Evolutionary conservation across 2,113 vertebrate species (phyloP), one percentile per base, ranked within the genome.

Genomic region (Nematolebias whitei): DNA sequence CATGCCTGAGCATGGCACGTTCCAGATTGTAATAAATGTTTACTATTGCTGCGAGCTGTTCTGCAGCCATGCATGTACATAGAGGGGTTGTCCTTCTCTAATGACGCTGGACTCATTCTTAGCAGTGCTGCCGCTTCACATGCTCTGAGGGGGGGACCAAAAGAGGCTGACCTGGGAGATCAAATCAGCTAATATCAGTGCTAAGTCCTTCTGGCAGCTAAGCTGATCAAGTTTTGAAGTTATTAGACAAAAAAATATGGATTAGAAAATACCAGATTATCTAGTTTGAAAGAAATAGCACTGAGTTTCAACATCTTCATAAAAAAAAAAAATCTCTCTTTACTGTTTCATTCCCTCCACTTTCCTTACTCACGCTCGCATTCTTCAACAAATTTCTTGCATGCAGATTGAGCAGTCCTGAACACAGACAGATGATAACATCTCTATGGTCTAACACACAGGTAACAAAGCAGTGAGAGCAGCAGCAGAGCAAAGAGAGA

Each of bases 21-120:
- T 85, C 70, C 71, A 76, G 79, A 53, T 73, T 68, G 39, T 70
- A 62, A 24, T 74, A 35, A 61, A 68, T 23, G 18, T 56, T 68
- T 38, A 54, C 20, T 60, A n/a, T 44, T 49, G 63, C 63, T 70
- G 53, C 51, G 63, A 75, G 76, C 78, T 82, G 76, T 45, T 29
- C 32, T 73, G 52, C 77, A 84, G 77, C 75, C 87, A 89, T 90
- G 89, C 86, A 88, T 68, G 59, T 48, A 39, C 73, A 81, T 81
- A 80, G n/a, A n/a, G 78, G 73, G 19, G 73, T 50, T 78, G 79
- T 84, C 82, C 80, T 79, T 73, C 58, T 74, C 23, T 22, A 29
- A 69, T 14, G 15, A 18, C 39, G 53, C 20, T 12, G 71, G 45
- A 60, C 20, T 38, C 22, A 59, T 22, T 18, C 45, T 48, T 45